Percentiles rank a stretch among this genome's conserved stretches.
Evolutionary conservation across 2,113 vertebrate genomes (phyloP).

Genomic region (Megaleporinus macrocephalus): DNA sequence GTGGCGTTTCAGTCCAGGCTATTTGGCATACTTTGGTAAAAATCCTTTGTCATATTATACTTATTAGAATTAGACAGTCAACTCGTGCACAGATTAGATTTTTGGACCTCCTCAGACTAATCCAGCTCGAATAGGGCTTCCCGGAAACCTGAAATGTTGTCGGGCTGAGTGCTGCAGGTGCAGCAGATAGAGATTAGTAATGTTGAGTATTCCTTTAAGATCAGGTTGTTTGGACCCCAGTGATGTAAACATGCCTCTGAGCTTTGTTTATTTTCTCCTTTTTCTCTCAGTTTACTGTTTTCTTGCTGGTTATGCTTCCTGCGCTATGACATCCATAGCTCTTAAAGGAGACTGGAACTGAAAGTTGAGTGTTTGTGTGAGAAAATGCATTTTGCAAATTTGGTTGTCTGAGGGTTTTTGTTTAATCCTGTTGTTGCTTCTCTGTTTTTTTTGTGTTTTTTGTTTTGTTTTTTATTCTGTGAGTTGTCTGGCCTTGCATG

Average conservation of each 20-base stretch:
- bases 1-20: too few species aligned
- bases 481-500: conserved; percentile 74
- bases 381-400: conserved; percentile 53
- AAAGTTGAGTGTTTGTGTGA: background rate
- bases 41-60: too few species aligned
- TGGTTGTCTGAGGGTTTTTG: conserved; percentile 27
- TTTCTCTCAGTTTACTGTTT: too few species aligned
- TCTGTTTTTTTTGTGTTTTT: conserved; percentile 9
- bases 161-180: background rate
- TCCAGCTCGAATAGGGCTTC: too few species aligned
- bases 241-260: background rate
- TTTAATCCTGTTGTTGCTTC: background rate
- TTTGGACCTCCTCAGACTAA: too few species aligned
- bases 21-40: too few species aligned
- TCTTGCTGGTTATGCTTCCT: conserved; percentile 35
- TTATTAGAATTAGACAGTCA: too few species aligned
- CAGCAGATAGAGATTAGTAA: background rate
- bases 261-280: conserved; percentile 10
- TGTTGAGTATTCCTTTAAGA: background rate
- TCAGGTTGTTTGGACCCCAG: background rate
- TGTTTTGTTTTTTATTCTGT: conserved; percentile 37
- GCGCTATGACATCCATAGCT: conserved; percentile 64
- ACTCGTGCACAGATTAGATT: too few species aligned
- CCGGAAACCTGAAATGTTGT: too few species aligned
- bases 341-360: conserved; percentile 61